These are phyloP conservation scores for Conopomorpha cramerella DNA, from an alignment of 1,140 invertebrate species.

Conservation along the genomic window DNA sequence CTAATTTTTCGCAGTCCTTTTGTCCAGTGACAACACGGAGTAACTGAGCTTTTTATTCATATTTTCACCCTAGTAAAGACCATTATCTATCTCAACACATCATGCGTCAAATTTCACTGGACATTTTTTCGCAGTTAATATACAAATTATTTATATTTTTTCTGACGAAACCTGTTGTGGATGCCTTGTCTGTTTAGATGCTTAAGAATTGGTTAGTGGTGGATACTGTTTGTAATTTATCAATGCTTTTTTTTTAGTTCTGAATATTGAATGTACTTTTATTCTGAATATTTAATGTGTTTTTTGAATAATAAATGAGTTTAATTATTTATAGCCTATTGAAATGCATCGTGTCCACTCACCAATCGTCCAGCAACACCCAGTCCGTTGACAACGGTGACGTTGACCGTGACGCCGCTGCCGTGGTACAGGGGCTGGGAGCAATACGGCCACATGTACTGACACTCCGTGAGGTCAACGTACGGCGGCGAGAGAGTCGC, in stretches of 20 bases:
- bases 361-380: conserved; percentile 83
- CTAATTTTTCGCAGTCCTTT: too few relatives aligned
- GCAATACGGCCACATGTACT: conserved; percentile 98
- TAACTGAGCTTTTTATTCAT: too few relatives aligned
- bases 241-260: background rate
- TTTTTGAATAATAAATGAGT: background rate
- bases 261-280: background rate
- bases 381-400: conserved; percentile 87
- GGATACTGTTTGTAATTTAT: background rate
- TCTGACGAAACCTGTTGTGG: too few relatives aligned
- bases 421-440: conserved; percentile 92
- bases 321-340: background rate
- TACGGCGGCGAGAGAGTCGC: conserved; percentile 77
- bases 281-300: background rate
- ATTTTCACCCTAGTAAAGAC: too few relatives aligned
- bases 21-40: too few relatives aligned
- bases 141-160: too few relatives aligned
- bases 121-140: too few relatives aligned
- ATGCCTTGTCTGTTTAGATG: too few relatives aligned
- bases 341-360: conserved; percentile 7
- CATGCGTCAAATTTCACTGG: too few relatives aligned
- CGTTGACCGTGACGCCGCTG: conserved; percentile 87
- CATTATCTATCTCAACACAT: too few relatives aligned
- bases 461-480: conserved; percentile 90
- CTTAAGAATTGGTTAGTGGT: too few relatives aligned